phyloP scores from a whole-genome alignment of 2,113 vertebrate species.

The Hypomesus transpacificus region DNA sequence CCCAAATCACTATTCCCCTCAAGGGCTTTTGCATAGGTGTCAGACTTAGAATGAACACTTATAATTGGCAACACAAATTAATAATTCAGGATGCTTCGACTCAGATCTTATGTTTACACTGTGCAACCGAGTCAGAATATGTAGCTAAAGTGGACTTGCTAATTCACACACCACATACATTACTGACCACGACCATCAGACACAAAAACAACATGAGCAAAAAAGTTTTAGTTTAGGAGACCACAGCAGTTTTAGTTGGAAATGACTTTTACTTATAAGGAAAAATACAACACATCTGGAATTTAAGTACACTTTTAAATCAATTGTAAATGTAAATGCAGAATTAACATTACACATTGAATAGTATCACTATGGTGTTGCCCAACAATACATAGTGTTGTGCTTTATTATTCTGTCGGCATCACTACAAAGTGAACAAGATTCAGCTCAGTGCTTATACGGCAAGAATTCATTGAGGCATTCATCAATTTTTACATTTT shows the following conservation, averaged over 20 bases:
- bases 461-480: slow-evolving; percentile 30
- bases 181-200: too few relatives aligned
- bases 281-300: too few relatives aligned
- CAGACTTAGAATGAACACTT: background rate
- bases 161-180: too few relatives aligned
- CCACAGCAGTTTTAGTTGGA: too few relatives aligned
- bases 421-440: slow-evolving; percentile 30
- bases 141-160: background rate
- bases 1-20: background rate
- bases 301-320: too few relatives aligned
- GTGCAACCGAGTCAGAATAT: background rate
- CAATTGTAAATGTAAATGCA: too few relatives aligned
- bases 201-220: too few relatives aligned
- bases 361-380: too few relatives aligned
- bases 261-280: too few relatives aligned
- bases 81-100: background rate
- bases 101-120: background rate
- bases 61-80: background rate
- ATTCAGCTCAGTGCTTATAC: slow-evolving; percentile 28
- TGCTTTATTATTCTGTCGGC: slow-evolving; percentile 5
- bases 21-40: background rate
- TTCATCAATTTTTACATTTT: slow-evolving; percentile 32
- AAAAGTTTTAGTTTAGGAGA: too few relatives aligned
- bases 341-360: too few relatives aligned
- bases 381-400: too few relatives aligned